Evolutionary conservation across 35 echinoderm and acorn worm genomes (phyloP).

Genomic region (Heliocidaris tuberculata): DNA sequence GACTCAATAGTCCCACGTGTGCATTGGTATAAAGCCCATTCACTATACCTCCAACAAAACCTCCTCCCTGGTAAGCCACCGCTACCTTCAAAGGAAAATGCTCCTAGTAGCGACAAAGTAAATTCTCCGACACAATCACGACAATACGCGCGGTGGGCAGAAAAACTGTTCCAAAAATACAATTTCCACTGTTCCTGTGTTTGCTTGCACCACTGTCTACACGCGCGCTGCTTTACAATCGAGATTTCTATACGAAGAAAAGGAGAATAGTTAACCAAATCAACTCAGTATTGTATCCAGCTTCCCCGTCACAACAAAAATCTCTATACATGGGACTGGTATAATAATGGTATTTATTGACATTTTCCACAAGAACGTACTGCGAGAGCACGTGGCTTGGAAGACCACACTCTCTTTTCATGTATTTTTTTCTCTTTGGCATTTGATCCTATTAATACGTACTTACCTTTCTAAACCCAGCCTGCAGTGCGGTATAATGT

Average conservation of each 20-base stretch:
- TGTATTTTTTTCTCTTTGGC: background rate
- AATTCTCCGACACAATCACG: background rate
- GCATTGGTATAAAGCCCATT: slow-evolving; percentile 34
- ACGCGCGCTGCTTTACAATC: slow-evolving; percentile 38
- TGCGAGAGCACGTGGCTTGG: slow-evolving; percentile 7
- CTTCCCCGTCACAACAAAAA: slow-evolving; percentile 42
- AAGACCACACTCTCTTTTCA: background rate
- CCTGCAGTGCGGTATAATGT: background rate
- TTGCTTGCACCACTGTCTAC: background rate
- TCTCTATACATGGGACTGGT: background rate
- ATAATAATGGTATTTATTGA: slow-evolving; percentile 40
- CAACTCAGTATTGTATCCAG: slow-evolving; percentile 24
- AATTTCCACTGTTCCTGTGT: slow-evolving; percentile 27
- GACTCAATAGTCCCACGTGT: slow-evolving; percentile 41
- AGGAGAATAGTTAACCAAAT: slow-evolving; percentile 4
- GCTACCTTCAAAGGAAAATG: background rate
- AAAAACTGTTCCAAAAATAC: slow-evolving; percentile 23
- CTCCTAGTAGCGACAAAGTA: slow-evolving; percentile 19
- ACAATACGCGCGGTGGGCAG: background rate
- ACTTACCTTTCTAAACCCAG: background rate
- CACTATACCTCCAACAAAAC: background rate
- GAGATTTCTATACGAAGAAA: slow-evolving; percentile 34
- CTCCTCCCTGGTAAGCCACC: background rate
- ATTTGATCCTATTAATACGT: background rate
- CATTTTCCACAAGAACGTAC: slow-evolving; percentile 36